A percentile compares a stretch with the other conserved stretches of the same genome.
These are phyloP conservation scores for Notoglanidium macrostoma DNA, from an alignment of 2,797 vertebrate species.

Conservation along the genomic window DNA sequence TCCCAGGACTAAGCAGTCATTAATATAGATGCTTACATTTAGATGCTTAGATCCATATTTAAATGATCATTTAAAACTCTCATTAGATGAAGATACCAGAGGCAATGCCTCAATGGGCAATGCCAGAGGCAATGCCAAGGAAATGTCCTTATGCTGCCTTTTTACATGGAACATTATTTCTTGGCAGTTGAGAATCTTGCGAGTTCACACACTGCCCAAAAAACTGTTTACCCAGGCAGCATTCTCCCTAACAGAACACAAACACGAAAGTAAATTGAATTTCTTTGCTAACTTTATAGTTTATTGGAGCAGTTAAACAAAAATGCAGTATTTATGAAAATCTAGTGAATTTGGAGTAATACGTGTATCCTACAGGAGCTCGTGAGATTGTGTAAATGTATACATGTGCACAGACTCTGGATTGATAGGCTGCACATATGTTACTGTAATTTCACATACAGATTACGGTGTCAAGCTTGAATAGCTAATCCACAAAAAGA, in stretches of 20 bases:
- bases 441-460: background rate
- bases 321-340: background rate
- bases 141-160: background rate
- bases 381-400: background rate
- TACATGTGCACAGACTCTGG: background rate
- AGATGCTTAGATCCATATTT: background rate
- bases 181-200: slow-evolving; percentile 12
- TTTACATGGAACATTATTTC: background rate
- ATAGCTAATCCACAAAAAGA: background rate
- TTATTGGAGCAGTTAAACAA: background rate
- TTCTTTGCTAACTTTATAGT: background rate
- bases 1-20: background rate
- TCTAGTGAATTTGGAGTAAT: background rate
- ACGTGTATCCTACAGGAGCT: background rate
- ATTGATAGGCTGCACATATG: background rate
- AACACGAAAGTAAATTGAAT: background rate
- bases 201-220: background rate
- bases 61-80: background rate
- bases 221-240: background rate
- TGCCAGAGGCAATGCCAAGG: too few species aligned
- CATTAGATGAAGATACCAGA: background rate
- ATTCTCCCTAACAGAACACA: background rate
- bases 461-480: background rate
- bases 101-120: too few species aligned
- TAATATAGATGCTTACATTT: background rate